Evolutionary conservation across 2,888 invertebrate genomes (phyloP).

Genomic region (Heteromyza rotundicornis): DNA sequence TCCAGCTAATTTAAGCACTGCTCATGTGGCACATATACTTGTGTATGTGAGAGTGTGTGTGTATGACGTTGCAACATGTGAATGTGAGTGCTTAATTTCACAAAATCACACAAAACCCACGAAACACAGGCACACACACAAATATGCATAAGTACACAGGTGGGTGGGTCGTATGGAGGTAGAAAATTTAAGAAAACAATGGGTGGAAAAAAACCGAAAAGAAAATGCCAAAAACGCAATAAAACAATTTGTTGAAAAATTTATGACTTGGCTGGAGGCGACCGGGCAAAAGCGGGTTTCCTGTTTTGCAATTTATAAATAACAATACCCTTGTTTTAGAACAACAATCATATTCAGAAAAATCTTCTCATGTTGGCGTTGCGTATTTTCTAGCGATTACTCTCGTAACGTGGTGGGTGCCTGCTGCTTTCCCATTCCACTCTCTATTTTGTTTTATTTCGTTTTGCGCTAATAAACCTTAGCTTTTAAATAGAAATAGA

Average conservation of each 20-base stretch:
- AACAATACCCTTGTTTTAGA: too few species aligned
- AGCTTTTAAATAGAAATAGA: neutral
- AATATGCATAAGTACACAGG: neutral
- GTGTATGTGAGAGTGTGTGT: neutral
- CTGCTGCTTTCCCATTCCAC: too few species aligned
- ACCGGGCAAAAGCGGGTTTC: too few species aligned
- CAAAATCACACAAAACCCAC: neutral
- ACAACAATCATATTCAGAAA: too few species aligned
- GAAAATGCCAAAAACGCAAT: neutral
- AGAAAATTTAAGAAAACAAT: conserved; percentile 1
- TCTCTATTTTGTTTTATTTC: too few species aligned
- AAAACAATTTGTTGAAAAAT: conserved; percentile 8
- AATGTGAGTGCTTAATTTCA: conserved; percentile 1
- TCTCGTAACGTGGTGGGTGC: neutral
- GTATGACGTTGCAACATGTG: neutral
- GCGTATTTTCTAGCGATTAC: conserved; percentile 3
- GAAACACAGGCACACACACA: neutral
- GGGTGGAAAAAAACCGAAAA: neutral
- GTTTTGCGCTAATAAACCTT: neutral
- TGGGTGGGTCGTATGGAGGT: neutral
- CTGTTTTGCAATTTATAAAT: too few species aligned
- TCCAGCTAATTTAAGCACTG: neutral
- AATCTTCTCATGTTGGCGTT: neutral
- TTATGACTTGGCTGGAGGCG: neutral
- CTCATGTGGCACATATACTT: too few species aligned